Conservation (phyloP, 2,888 invertebrate species). For the Caenorhabditis becei region DNA sequence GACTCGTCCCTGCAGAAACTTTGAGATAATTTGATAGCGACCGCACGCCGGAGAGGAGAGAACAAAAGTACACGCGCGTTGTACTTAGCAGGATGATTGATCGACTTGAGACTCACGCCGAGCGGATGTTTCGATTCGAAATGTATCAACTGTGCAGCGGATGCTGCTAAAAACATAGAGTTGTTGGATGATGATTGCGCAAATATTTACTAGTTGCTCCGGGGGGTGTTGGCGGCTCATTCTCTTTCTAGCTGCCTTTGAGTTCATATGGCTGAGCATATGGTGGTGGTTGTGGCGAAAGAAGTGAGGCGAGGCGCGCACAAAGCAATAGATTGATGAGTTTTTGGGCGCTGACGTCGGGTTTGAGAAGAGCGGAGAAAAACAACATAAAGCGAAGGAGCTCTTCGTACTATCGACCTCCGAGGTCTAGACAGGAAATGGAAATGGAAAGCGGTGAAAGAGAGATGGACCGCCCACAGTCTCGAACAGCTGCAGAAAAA, state of each 20-base stretch:
- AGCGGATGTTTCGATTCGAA: background rate
- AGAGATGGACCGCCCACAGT: conserved; percentile 9
- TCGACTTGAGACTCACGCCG: background rate
- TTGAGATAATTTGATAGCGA: conserved; percentile 54
- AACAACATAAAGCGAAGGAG: conserved; percentile 31
- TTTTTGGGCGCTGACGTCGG: conserved; percentile 46
- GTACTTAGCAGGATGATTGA: conserved; percentile 50
- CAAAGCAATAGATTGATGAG: conserved; percentile 58
- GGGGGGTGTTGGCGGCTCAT: conserved; percentile 51
- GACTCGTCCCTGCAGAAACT: conserved; percentile 34
- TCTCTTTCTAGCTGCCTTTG: conserved; percentile 27
- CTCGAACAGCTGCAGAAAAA: background rate
- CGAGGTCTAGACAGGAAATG: conserved; percentile 3
- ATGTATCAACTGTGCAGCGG: background rate
- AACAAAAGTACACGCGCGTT: conserved; percentile 38
- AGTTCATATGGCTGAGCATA: conserved; percentile 56
- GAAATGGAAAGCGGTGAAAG: background rate
- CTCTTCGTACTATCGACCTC: background rate
- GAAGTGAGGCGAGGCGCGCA: conserved; percentile 22
- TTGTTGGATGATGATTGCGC: conserved; percentile 37
- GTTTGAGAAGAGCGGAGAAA: conserved; percentile 15
- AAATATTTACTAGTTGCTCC: conserved; percentile 55
- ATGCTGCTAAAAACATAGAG: conserved; percentile 6
- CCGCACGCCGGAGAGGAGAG: background rate
- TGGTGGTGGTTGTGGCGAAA: conserved; percentile 55